Evolutionary conservation across 2,113 vertebrate species (phyloP).

Genomic region (Corapipo altera): DNA sequence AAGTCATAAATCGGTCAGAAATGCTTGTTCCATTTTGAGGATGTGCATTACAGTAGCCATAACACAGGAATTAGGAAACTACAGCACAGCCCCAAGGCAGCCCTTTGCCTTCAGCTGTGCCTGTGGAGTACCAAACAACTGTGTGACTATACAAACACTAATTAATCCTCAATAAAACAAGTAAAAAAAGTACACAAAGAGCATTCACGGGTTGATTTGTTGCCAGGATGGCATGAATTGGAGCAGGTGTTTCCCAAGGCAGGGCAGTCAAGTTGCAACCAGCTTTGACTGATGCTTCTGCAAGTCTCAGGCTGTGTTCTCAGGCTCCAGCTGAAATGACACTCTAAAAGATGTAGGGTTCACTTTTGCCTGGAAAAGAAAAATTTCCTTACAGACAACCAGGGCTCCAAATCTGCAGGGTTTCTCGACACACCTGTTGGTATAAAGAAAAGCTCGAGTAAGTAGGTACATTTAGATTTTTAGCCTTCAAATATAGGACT

Average conservation of each 20-base stretch:
- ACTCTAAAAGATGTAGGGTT: neutral
- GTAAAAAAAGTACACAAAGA: neutral
- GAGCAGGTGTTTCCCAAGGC: neutral
- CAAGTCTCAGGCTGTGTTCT: neutral
- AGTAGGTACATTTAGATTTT: neutral
- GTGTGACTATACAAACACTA: neutral
- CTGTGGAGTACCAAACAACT: neutral
- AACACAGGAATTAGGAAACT: neutral
- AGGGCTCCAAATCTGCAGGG: neutral
- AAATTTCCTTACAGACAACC: neutral
- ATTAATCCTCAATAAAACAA: constrained; percentile 21
- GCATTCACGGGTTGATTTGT: accelerated
- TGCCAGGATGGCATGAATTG: neutral
- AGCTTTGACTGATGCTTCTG: neutral
- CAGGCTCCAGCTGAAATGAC: neutral
- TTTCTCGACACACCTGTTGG: neutral
- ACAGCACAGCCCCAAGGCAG: neutral
- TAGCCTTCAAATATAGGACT: neutral
- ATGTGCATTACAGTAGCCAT: neutral
- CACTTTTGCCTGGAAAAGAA: neutral
- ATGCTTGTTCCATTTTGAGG: neutral
- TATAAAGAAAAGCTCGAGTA: neutral
- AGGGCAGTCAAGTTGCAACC: neutral
- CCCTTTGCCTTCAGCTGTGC: neutral
- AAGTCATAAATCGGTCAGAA: neutral